Evolutionary conservation across 2,113 vertebrate species (phyloP).

Genomic region (Rhizomys pruinosus): DNA sequence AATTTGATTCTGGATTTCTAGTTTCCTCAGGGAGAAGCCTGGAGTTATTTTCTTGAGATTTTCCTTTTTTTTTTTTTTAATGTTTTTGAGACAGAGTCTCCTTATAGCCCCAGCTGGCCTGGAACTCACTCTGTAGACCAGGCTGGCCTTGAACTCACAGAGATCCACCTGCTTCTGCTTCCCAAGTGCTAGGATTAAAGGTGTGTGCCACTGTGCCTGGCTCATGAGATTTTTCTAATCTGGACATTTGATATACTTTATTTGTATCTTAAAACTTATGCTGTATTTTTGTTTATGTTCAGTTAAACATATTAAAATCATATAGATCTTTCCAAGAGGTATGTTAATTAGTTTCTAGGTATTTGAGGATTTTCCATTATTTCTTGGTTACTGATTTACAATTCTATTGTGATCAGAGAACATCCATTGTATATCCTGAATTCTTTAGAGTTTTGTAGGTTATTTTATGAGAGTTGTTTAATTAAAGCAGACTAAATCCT

Average conservation of each 20-base stretch:
- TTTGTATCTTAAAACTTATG: background rate
- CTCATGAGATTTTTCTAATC: no score
- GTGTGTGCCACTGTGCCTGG: no score
- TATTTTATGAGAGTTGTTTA: background rate
- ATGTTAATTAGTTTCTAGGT: background rate
- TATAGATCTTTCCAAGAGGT: background rate
- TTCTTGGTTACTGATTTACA: slow-evolving; percentile 9
- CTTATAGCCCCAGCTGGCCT: no score
- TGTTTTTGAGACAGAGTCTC: no score
- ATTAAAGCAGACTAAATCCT: background rate
- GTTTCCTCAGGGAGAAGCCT: background rate
- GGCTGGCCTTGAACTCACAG: no score
- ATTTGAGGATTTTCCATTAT: background rate
- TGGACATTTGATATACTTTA: background rate
- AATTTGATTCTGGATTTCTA: background rate
- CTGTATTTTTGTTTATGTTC: background rate
- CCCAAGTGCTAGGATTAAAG: no score
- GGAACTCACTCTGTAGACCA: no score
- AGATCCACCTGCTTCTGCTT: no score
- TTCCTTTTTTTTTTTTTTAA: background rate
- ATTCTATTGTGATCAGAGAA: background rate
- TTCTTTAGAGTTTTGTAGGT: background rate
- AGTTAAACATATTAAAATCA: background rate
- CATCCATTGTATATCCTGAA: slow-evolving; percentile 6
- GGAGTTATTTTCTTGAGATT: background rate